Conservation (phyloP, 2,797 vertebrate species). For the Peromyscus nudipes region DNA sequence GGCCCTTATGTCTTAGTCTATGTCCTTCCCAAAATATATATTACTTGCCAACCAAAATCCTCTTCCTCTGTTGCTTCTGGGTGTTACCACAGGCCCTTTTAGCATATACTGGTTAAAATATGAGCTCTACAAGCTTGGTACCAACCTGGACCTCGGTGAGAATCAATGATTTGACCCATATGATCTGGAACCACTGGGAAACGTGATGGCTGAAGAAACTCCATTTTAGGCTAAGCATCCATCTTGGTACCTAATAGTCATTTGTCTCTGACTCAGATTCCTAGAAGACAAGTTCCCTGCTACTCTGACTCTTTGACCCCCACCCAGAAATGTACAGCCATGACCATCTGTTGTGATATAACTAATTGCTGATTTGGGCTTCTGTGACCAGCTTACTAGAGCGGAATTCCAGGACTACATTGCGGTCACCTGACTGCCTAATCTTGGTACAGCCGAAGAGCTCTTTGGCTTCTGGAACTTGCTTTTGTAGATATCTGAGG, state of each 20-base stretch:
- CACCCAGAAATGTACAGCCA: no score
- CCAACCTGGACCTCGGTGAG: background rate
- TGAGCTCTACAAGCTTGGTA: background rate
- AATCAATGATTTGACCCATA: background rate
- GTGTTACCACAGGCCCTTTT: no score
- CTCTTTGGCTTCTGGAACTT: background rate
- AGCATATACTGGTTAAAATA: background rate
- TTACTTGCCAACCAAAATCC: background rate
- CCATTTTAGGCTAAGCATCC: background rate
- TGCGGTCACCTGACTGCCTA: background rate
- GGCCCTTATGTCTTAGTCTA: background rate
- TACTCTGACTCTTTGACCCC: background rate
- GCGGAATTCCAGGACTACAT: background rate
- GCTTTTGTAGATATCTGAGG: background rate
- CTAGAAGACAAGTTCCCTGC: background rate
- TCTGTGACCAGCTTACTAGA: background rate
- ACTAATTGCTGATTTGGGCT: background rate
- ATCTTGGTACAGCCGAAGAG: background rate
- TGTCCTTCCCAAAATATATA: background rate
- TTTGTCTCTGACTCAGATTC: background rate
- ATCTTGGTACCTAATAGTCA: background rate
- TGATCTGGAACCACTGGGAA: background rate
- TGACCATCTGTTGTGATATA: background rate
- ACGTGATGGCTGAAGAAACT: background rate
- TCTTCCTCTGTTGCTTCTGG: background rate